Base-by-base conservation (phyloP, 2,797 vertebrate species). In the Ctenochaetus hawaiiensis region DNA sequence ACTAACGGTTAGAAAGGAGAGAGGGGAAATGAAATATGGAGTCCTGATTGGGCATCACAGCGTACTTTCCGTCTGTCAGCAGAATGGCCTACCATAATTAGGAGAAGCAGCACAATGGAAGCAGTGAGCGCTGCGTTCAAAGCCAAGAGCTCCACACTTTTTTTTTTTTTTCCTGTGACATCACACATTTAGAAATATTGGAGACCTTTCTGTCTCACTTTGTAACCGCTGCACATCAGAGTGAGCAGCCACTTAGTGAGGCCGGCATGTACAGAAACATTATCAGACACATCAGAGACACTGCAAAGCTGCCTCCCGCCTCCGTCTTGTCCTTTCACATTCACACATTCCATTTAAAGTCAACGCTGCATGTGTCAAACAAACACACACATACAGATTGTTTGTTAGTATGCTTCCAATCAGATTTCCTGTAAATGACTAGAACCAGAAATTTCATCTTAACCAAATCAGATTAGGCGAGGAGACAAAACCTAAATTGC, bases 71-170 rank as follows among this genome's bases (percentile, higher is more conserved):
- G 52, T 84, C 83, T 80, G 88, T 90, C 87, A 87, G 88, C 88
- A 91, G 81, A 90, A 85, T 78, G 75, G 83, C 58, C 72, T 12
- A 54, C 48, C 68, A 77, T 91, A 89, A 92, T 89, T 85, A 87
- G 67, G 61, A 84, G 80, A 81, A 77, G 73, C 65, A 65, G 75
- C 76, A 88, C 82, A 91, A 87, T 85, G 70, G 71, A 60, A 78
- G 58, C 56, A 34, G 48, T 8, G 47, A 75, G 66, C 34, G 10
- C 43, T 43, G 67, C 49, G 72, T 78, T 89, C 67, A 74, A 82
- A 72, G 82, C 59, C 69, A 53, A 68, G 53, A 76, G 70, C 68
- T 76, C 56, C 13, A 41, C 44, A 56, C 26, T 56, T 73, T 45
- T 71, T 47, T 45, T 26, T 56, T 73, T 45, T 37, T 37, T 54